Base-by-base conservation (phyloP, 2,888 invertebrate species). In the Catocala sponsa region DNA sequence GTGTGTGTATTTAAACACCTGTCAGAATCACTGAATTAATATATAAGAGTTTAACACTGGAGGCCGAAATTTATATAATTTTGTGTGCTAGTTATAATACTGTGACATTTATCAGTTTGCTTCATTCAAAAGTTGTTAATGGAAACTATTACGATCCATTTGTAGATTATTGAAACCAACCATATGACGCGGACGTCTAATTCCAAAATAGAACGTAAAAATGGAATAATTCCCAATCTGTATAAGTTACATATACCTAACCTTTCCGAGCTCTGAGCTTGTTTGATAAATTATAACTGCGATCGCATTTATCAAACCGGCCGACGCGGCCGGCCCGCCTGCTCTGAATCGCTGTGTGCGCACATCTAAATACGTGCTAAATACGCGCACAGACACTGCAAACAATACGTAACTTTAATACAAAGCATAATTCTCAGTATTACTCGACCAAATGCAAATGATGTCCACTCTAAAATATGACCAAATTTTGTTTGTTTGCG, bases 231-330 rank as follows among this genome's bases (percentile, higher is more conserved):
- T 6, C 0, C 9, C 12, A 46, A 15, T 6, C 6, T n/a, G 10
- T 46, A 7, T 6, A 15, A 13, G 15, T 12, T 33, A 5, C 32
- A 32, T 32, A 12, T 12, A 13, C 35, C 12, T 50, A 38, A 50
- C 50, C 50, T 50, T 50, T 50, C 13, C 50, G n/a, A 6, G 50
- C 13, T 50, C 35, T 38, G 13, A 35, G 50, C 50, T 38, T 35
- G 50, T 50, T 50, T 50, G 50, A 50, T 50, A 9, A 35, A 50
- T 50, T 50, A 50, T 38, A 49, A 38, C 38, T 35, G n/a, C 50
- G 38, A 38, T 38, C 6, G 38, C 38, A 38, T 50, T 12, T 50
- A 13, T 50, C 49, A 49, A 35, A 49, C 33, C 12, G 49, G 33
- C 33, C 49, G 33, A 6, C 49, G 10, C 35, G 35, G 35, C 35